A percentile compares a stretch with the other conserved stretches of the same genome.
These are phyloP conservation scores for Apodemus sylvaticus DNA, from an alignment of 2,113 vertebrate genomes.

Conservation along the genomic window DNA sequence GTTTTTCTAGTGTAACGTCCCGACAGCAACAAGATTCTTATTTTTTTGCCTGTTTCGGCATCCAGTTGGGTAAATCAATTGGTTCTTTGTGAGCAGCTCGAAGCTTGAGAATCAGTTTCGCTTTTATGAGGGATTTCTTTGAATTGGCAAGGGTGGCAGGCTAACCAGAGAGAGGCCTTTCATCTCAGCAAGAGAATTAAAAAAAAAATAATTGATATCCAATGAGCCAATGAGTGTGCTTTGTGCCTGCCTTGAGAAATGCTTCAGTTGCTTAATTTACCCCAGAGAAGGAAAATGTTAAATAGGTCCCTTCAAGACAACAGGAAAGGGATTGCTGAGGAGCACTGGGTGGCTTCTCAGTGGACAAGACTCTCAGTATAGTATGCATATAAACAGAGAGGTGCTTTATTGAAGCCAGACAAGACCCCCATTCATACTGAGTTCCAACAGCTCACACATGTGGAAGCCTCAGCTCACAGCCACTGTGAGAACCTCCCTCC, in stretches of 20 bases:
- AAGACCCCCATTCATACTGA: slow-evolving; percentile 66
- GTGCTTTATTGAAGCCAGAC: slow-evolving; percentile 34
- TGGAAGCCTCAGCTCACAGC: neutral
- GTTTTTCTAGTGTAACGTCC: neutral
- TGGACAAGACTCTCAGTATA: neutral
- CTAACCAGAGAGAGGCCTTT: slow-evolving; percentile 14
- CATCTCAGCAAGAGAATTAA: neutral
- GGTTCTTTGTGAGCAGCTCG: neutral
- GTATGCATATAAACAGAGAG: slow-evolving; percentile 46
- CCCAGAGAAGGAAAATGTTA: neutral
- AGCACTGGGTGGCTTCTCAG: slow-evolving; percentile 8
- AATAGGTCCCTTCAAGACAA: neutral
- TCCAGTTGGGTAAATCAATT: neutral
- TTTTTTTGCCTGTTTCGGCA: neutral
- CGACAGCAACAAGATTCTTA: neutral
- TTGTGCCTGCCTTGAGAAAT: neutral
- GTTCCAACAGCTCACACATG: neutral
- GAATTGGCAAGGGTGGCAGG: neutral
- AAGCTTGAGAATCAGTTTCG: neutral
- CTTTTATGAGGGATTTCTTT: slow-evolving; percentile 44
- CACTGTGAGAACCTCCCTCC: neutral
- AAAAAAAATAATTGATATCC: slow-evolving; percentile 7
- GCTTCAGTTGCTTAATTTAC: neutral
- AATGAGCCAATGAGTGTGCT: neutral
- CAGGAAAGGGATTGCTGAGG: neutral